Percentiles rank a stretch among this genome's conserved stretches.
Conservation (phyloP, 2,888 invertebrate species). For the Drosophila barbarae region DNA sequence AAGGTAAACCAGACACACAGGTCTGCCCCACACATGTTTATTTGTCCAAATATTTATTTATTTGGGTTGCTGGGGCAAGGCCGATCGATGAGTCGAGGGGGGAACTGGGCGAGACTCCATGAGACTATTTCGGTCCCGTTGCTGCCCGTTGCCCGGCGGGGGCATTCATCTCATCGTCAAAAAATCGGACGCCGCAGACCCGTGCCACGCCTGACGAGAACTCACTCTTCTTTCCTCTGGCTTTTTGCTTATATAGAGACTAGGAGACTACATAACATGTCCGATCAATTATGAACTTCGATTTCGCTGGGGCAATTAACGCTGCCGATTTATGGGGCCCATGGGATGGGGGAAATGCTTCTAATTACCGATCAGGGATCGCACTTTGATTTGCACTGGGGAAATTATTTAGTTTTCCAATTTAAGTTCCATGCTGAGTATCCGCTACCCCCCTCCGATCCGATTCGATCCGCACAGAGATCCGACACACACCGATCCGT, state of each 20-base stretch:
- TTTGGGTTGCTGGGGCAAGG: constrained; percentile 50
- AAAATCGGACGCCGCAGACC: constrained; percentile 21
- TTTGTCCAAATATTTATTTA: constrained; percentile 69
- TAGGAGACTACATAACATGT: constrained; percentile 45
- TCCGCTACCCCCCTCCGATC: neutral
- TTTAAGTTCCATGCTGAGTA: constrained; percentile 37
- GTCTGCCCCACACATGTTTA: constrained; percentile 41
- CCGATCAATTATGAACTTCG: constrained; percentile 54
- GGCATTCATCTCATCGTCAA: constrained; percentile 45
- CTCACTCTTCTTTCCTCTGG: constrained; percentile 6
- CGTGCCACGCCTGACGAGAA: constrained; percentile 46
- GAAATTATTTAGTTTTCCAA: constrained; percentile 29
- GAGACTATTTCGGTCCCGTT: constrained; percentile 40
- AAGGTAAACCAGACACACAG: constrained; percentile 23
- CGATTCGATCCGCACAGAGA: constrained; percentile 17
- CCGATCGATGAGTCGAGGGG: constrained; percentile 44
- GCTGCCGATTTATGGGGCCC: constrained; percentile 18
- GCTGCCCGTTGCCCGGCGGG: constrained; percentile 18
- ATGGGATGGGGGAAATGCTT: constrained; percentile 10
- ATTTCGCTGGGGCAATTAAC: constrained; percentile 35
- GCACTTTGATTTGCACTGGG: constrained; percentile 32
- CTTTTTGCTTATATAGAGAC: constrained; percentile 24
- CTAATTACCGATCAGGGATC: constrained; percentile 24
- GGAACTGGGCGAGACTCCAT: constrained; percentile 29
- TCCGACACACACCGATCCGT: constrained; percentile 30